Percentiles rank a stretch among this genome's conserved stretches.
Evolutionary conservation across 2,888 invertebrate species (phyloP).

Genomic region (Monopis laevigella): DNA sequence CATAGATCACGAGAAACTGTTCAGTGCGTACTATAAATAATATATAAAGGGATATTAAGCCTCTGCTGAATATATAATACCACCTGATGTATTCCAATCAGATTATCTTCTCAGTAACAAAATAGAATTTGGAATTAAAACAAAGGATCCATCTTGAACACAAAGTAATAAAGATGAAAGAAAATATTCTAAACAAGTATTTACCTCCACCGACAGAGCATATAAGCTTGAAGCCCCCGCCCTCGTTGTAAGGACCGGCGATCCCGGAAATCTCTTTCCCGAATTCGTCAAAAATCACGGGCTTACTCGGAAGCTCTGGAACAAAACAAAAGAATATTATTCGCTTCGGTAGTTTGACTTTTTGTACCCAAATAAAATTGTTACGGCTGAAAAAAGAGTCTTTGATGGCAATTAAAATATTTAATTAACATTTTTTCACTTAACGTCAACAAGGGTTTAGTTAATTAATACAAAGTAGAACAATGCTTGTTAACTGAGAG

Average conservation of each 20-base stretch:
- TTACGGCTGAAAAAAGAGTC: background rate
- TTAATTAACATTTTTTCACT: background rate
- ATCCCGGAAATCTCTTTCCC: constrained; percentile 70
- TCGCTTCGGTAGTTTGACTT: background rate
- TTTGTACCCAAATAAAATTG: constrained; percentile 5
- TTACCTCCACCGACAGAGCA: constrained; percentile 80
- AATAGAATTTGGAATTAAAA: constrained; percentile 2
- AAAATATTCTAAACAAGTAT: constrained; percentile 23
- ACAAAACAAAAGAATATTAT: constrained; percentile 3
- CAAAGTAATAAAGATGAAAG: constrained; percentile 17
- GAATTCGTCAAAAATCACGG: constrained; percentile 76
- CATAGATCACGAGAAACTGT: too few relatives aligned
- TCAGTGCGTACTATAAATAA: too few relatives aligned
- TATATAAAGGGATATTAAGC: too few relatives aligned
- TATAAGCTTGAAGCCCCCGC: constrained; percentile 74
- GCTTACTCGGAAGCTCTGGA: constrained; percentile 77
- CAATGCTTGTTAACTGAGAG: too few relatives aligned
- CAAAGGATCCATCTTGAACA: constrained; percentile 3
- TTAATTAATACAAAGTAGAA: constrained; percentile 2
- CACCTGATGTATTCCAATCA: too few relatives aligned
- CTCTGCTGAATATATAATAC: too few relatives aligned
- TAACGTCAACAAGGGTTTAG: background rate
- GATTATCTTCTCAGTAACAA: too few relatives aligned
- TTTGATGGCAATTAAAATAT: background rate
- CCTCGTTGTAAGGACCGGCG: constrained; percentile 81